Evolutionary conservation across 2,888 invertebrate genomes (phyloP).

Genomic region (Cerastis rubricosa): DNA sequence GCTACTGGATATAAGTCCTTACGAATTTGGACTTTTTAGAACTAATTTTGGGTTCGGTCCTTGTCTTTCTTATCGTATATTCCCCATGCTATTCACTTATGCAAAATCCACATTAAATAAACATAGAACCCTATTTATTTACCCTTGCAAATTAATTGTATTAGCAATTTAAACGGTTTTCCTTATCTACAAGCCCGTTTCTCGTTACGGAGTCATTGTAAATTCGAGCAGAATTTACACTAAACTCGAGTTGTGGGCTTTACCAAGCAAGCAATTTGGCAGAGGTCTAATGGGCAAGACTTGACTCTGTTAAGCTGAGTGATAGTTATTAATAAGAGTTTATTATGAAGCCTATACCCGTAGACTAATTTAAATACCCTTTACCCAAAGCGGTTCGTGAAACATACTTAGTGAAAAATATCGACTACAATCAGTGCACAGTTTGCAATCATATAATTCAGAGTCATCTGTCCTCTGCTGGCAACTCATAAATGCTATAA

Average conservation of each 20-base stretch:
- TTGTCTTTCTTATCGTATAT: slow-evolving; percentile 1
- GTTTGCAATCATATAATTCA: not conserved
- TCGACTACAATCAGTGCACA: not conserved
- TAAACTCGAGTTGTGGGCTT: not conserved
- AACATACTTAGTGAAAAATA: not conserved
- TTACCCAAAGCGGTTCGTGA: not conserved
- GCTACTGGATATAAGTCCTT: not conserved
- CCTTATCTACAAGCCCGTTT: slow-evolving; percentile 34
- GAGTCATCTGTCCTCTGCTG: not conserved
- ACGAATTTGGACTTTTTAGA: not conserved
- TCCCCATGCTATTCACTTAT: slow-evolving; percentile 27
- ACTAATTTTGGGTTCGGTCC: not conserved
- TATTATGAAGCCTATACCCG: not conserved
- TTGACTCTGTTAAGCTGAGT: not conserved
- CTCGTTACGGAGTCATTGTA: slow-evolving; percentile 9
- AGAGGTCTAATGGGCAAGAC: slow-evolving; percentile 1
- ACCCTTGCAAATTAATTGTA: slow-evolving; percentile 49
- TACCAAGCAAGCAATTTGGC: slow-evolving; percentile 11
- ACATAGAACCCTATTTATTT: slow-evolving; percentile 31
- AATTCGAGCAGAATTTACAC: slow-evolving; percentile 14
- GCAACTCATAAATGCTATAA: not conserved
- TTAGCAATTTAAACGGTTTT: slow-evolving; percentile 55
- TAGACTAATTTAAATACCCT: not conserved
- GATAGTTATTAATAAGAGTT: not conserved
- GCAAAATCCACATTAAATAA: slow-evolving; percentile 34